Evolutionary conservation across 2,113 vertebrate species (phyloP).

Genomic region (Laticauda colubrina): DNA sequence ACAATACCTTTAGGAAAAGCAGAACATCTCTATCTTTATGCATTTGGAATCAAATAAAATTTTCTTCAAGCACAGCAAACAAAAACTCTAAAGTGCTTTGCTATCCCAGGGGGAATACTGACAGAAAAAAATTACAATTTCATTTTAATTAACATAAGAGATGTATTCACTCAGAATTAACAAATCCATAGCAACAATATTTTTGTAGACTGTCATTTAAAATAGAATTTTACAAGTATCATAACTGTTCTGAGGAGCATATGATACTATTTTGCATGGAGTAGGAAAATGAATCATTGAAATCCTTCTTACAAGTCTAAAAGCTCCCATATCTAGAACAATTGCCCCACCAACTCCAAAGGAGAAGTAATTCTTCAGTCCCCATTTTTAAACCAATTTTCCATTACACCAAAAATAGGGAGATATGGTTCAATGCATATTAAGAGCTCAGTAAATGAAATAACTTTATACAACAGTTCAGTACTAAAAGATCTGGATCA

Average conservation of each 20-base stretch:
- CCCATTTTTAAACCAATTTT: not conserved
- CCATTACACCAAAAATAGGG: not conserved
- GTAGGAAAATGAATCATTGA: not conserved
- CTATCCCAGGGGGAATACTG: not conserved
- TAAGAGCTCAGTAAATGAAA: not conserved
- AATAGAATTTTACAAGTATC: not conserved
- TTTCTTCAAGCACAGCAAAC: not conserved
- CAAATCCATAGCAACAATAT: not conserved
- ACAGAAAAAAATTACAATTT: not conserved
- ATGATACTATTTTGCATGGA: not conserved
- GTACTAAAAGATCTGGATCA: not conserved
- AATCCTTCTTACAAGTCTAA: not conserved
- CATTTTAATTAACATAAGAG: not conserved
- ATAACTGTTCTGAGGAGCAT: not conserved
- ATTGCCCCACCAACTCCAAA: not conserved
- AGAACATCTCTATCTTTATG: not conserved
- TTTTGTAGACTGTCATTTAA: not conserved
- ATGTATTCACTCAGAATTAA: not conserved
- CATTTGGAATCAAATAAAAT: not conserved
- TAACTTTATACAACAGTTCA: not conserved
- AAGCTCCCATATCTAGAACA: not conserved
- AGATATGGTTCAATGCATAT: not conserved
- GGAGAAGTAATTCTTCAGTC: not conserved
- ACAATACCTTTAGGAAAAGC: not conserved
- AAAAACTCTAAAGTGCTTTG: not conserved